Conservation (phyloP, 2,113 vertebrate genomes). For the Notarius lentiginosus region DNA sequence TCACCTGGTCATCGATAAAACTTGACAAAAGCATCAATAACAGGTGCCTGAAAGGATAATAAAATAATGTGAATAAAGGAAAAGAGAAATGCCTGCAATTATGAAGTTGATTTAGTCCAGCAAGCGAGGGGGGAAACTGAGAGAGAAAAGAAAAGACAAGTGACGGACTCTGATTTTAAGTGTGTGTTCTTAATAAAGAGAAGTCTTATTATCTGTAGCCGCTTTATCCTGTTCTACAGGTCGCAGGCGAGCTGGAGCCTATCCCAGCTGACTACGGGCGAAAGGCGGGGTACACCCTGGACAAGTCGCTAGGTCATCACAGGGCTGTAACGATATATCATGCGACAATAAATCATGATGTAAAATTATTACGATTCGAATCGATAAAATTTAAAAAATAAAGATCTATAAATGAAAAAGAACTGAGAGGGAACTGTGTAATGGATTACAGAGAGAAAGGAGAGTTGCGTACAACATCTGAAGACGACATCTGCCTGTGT, state of each 20-base stretch:
- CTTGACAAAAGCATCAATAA: conserved; percentile 7
- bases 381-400: not conserved
- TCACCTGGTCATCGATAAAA: not conserved
- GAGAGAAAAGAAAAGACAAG: conserved; percentile 1
- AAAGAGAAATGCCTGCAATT: not conserved
- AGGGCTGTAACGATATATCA: too few relatives aligned
- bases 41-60: not conserved
- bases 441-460: not conserved
- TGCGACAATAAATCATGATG: too few relatives aligned
- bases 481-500: conserved; percentile 2
- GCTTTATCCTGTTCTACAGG: too few relatives aligned
- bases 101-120: not conserved
- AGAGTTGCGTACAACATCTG: not conserved
- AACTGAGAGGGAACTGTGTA: not conserved
- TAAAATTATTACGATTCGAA: too few relatives aligned
- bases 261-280: too few relatives aligned
- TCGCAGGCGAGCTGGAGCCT: too few relatives aligned
- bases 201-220: not conserved
- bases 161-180: not conserved
- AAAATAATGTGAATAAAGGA: not conserved
- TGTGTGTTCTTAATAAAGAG: not conserved
- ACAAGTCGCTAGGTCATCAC: too few relatives aligned
- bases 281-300: too few relatives aligned
- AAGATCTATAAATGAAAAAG: not conserved
- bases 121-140: not conserved